phyloP scores from a whole-genome alignment of 2,797 vertebrate genomes.

The Anabacerthia variegaticeps region DNA sequence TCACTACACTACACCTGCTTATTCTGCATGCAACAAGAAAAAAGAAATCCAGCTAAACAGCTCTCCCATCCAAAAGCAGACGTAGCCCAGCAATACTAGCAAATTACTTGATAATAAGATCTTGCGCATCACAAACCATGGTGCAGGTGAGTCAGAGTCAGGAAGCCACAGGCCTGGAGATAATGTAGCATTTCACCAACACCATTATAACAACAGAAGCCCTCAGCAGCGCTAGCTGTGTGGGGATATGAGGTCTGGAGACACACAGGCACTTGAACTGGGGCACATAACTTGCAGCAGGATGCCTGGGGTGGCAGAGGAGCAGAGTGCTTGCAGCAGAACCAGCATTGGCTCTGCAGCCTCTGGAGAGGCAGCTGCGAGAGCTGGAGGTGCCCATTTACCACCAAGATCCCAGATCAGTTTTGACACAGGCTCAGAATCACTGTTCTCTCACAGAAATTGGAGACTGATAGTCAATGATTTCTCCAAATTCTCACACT shows the following conservation, averaged over 20 bases:
- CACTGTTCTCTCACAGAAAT: background rate
- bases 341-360: background rate
- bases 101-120: background rate
- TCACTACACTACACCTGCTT: background rate
- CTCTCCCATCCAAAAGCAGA: background rate
- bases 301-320: background rate
- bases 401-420: background rate
- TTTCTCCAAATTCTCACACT: background rate
- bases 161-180: background rate
- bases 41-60: background rate
- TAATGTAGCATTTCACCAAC: background rate
- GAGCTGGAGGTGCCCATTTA: background rate
- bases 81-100: background rate
- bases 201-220: background rate
- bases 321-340: background rate
- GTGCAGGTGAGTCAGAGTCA: background rate
- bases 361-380: background rate
- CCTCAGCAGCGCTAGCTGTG: background rate
- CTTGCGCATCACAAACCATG: background rate
- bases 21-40: background rate
- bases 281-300: background rate
- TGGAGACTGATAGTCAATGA: background rate
- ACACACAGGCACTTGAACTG: background rate
- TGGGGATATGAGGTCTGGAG: fast-evolving
- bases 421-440: background rate